These are phyloP conservation scores for Spodoptera frugiperda DNA, from an alignment of 1,140 invertebrate genomes.

Conservation along the genomic window DNA sequence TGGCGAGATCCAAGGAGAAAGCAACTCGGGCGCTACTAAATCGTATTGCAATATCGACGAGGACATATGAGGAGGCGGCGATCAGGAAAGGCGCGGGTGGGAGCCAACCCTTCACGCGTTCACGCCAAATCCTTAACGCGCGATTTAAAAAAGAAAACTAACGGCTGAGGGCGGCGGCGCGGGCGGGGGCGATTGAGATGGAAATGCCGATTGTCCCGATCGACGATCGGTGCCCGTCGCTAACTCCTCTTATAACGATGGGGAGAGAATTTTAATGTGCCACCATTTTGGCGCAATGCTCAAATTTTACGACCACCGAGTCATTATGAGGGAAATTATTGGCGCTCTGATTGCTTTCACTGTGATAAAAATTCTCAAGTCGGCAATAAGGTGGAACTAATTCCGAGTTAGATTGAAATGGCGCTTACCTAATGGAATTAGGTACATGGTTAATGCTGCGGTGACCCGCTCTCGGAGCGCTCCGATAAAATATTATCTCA, in stretches of 20 bases:
- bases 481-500: slow-evolving; percentile 51
- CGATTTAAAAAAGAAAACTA: slow-evolving; percentile 85
- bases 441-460: slow-evolving; percentile 53
- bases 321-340: slow-evolving; percentile 86
- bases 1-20: slow-evolving; percentile 30
- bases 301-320: slow-evolving; percentile 84
- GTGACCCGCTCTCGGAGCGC: slow-evolving; percentile 38
- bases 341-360: slow-evolving; percentile 85
- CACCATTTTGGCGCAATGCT: slow-evolving; percentile 86
- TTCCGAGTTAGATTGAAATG: slow-evolving; percentile 77
- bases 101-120: slow-evolving; percentile 80
- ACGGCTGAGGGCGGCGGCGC: slow-evolving; percentile 60
- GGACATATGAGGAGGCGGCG: slow-evolving; percentile 46
- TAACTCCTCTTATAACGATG: slow-evolving; percentile 84
- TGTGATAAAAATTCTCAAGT: slow-evolving; percentile 86
- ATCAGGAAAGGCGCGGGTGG: slow-evolving; percentile 47
- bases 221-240: slow-evolving; percentile 71
- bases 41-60: slow-evolving; percentile 46
- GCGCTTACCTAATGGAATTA: slow-evolving; percentile 68
- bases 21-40: slow-evolving; percentile 44
- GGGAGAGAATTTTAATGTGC: slow-evolving; percentile 85
- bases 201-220: slow-evolving; percentile 81
- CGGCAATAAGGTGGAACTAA: slow-evolving; percentile 86
- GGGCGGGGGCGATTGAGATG: slow-evolving; percentile 69
- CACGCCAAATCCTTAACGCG: slow-evolving; percentile 82